Conservation (phyloP, 2,888 invertebrate species). For the Patella depressa region DNA sequence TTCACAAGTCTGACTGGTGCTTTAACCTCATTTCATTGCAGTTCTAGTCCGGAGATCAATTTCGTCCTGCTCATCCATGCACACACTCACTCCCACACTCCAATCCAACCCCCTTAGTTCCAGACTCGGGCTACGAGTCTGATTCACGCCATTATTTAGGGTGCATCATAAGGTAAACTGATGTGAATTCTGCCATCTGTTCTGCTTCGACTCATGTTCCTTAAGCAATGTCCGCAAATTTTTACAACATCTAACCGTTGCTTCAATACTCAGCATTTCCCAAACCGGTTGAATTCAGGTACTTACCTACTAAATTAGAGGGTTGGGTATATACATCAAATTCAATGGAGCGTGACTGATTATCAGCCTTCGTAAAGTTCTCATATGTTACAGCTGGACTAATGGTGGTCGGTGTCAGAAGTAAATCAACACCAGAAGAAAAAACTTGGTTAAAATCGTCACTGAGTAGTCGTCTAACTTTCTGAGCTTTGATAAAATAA, state of each 20-base stretch:
- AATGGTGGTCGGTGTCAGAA: slow-evolving; percentile 93
- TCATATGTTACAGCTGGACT: slow-evolving; percentile 85
- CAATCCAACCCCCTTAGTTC: not conserved
- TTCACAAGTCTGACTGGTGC: too few species aligned
- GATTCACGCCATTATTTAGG: too few species aligned
- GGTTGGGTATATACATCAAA: slow-evolving; percentile 97
- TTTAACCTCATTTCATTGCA: not conserved
- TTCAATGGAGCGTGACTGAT: slow-evolving; percentile 87
- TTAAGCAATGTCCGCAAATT: too few species aligned
- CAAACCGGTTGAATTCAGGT: too few species aligned
- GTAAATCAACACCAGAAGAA: slow-evolving; percentile 79
- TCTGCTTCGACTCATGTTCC: too few species aligned
- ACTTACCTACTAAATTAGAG: slow-evolving; percentile 94
- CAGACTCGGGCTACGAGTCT: too few species aligned
- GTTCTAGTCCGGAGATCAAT: not conserved
- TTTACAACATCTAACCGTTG: too few species aligned
- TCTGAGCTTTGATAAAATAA: slow-evolving; percentile 91
- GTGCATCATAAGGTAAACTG: too few species aligned
- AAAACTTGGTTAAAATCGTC: slow-evolving; percentile 89
- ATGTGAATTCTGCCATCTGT: too few species aligned
- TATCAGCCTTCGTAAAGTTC: slow-evolving; percentile 83
- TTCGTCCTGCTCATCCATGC: too few species aligned
- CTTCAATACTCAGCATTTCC: too few species aligned
- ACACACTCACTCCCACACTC: not conserved
- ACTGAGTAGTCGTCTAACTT: slow-evolving; percentile 87